Conservation (phyloP, 2,113 vertebrate genomes). For the Halichoeres trimaculatus region DNA sequence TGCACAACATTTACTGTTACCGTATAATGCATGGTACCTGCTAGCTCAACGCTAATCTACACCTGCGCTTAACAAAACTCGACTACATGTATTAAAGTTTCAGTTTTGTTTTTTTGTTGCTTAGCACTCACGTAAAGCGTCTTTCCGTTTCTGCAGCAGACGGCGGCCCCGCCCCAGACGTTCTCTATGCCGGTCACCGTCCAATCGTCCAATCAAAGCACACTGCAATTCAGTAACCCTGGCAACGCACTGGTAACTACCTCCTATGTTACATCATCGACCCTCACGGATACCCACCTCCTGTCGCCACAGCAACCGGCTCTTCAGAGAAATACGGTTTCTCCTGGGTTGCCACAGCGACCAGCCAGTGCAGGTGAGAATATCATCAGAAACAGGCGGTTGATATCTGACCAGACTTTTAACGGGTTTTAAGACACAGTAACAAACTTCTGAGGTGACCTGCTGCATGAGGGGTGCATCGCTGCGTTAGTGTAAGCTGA, state of each 20-base stretch:
- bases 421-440: not conserved
- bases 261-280: slow-evolving; percentile 92
- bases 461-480: too few relatives aligned
- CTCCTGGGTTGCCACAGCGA: slow-evolving; percentile 94
- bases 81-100: too few relatives aligned
- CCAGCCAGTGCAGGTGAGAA: slow-evolving; percentile 95
- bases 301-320: slow-evolving; percentile 93
- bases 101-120: too few relatives aligned
- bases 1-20: too few relatives aligned
- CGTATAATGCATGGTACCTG: too few relatives aligned
- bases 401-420: not conserved
- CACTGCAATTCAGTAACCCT: slow-evolving; percentile 95
- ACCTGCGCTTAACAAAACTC: too few relatives aligned
- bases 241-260: slow-evolving; percentile 93
- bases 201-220: slow-evolving; percentile 92
- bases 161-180: slow-evolving; percentile 91
- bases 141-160: slow-evolving; percentile 79
- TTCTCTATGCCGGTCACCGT: slow-evolving; percentile 98
- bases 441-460: too few relatives aligned
- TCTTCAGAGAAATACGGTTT: slow-evolving; percentile 94
- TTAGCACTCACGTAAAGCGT: too few relatives aligned
- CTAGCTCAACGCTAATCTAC: too few relatives aligned
- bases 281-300: slow-evolving; percentile 93
- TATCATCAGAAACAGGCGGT: slow-evolving; percentile 1
- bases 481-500: too few relatives aligned